Evolutionary conservation across 2,888 invertebrate genomes (phyloP), one percentile per base, ranked within the genome.

Genomic region (Hipparchia semele): DNA sequence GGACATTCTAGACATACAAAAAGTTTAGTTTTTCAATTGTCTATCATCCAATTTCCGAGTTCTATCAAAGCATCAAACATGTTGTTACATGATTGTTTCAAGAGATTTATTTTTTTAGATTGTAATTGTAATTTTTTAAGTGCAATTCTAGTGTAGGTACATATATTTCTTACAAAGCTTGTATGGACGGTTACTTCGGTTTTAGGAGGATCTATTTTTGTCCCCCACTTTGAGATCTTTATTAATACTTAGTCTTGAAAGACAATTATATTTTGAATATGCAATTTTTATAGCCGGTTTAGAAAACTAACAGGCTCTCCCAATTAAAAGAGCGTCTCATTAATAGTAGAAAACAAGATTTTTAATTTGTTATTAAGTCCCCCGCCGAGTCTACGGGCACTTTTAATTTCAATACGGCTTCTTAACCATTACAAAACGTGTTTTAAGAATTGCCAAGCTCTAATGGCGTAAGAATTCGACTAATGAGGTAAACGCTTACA

Each of bases 341-440:
- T 64, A 64, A 64, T 51, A 51, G 9, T 64, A 33, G 64, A 64
- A 51, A 64, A 51, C 64, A 64, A 64, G 64, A 64, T 64, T 64
- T 49, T 64, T 51, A 64, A 64, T 71, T 65, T 68, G 60, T 68
- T 71, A 68, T 49, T 51, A 45, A n/a, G 39, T 60, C 65, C 60
- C 81, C 75, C 71, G 77, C 65, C 65, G 77, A 53, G 75, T 45
- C 70, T 71, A 70, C 69, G 70, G 68, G 74, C 70, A 65, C 68
- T 73, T 73, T 73, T 76, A 73, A 76, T 75, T 75, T 73, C 64
- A 46, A 72, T 68, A 66, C 61, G 70, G 64, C 72, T 73, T 54
- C 60, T 70, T 70, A 64, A 70, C 64, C 54, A 64, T 67, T 65
- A 58, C 12, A 13, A 45, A 58, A 59, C 49, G 46, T 68, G 64